A percentile compares a stretch with the other conserved stretches of the same genome.
These are phyloP conservation scores for Diorhabda elongata DNA, from an alignment of 1,140 invertebrate genomes.

Conservation along the genomic window DNA sequence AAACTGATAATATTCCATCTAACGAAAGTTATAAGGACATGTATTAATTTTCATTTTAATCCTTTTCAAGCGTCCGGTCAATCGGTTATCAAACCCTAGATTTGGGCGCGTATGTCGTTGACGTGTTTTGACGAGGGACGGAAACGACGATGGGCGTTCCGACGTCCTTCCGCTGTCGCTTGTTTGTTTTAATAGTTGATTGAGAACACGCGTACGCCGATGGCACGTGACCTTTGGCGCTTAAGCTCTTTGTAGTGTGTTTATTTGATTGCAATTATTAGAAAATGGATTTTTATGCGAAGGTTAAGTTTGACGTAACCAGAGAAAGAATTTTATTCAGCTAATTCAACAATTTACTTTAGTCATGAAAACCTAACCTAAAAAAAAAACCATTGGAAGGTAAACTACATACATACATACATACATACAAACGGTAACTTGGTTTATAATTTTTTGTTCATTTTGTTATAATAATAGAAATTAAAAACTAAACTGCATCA, in stretches of 20 bases:
- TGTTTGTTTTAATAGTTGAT: conserved; percentile 17
- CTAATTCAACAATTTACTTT: too few relatives aligned
- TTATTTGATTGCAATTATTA: conserved; percentile 11
- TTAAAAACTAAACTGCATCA: too few relatives aligned
- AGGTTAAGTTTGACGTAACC: too few relatives aligned
- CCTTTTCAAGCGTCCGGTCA: neutral
- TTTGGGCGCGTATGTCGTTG: neutral
- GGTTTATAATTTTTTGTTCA: too few relatives aligned
- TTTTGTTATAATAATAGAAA: too few relatives aligned
- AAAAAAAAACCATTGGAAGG: too few relatives aligned
- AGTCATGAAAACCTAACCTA: too few relatives aligned
- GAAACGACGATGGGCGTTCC: neutral
- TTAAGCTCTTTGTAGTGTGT: neutral
- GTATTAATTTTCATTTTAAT: neutral
- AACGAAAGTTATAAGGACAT: too few relatives aligned
- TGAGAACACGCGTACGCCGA: conserved; percentile 10
- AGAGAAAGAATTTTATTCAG: too few relatives aligned
- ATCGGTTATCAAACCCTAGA: neutral
- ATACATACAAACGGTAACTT: too few relatives aligned
- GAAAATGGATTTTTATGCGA: neutral
- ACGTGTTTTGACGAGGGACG: conserved; percentile 1
- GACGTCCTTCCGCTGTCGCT: neutral
- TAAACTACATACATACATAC: too few relatives aligned
- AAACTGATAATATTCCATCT: too few relatives aligned
- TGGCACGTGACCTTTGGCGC: conserved; percentile 13